Conservation (phyloP, 2,888 invertebrate genomes). For the Cheilosia vernalis region DNA sequence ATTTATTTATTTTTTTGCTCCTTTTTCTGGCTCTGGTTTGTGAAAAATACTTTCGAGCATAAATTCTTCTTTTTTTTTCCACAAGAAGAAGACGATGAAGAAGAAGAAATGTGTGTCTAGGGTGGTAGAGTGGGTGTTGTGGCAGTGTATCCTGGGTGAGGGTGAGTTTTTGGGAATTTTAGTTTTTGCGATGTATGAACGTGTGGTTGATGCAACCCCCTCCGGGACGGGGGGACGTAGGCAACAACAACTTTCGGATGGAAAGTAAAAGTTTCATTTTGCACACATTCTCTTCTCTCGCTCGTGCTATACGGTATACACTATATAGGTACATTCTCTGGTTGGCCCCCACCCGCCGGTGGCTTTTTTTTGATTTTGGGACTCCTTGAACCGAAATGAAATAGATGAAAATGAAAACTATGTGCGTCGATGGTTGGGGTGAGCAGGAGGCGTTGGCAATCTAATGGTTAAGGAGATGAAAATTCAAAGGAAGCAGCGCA, state of each 20-base stretch:
- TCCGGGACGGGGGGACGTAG: slow-evolving; percentile 15
- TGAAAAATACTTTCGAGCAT: slow-evolving; percentile 74
- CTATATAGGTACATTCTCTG: slow-evolving; percentile 2
- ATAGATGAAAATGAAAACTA: slow-evolving; percentile 75
- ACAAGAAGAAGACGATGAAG: slow-evolving; percentile 47
- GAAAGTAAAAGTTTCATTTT: slow-evolving; percentile 75
- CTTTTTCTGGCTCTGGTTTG: slow-evolving; percentile 60
- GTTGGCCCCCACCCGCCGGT: background rate
- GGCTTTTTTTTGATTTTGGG: slow-evolving; percentile 69
- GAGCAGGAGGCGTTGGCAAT: slow-evolving; percentile 46
- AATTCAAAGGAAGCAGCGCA: slow-evolving; percentile 67
- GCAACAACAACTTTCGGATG: slow-evolving; percentile 60
- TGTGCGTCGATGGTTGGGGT: slow-evolving; percentile 46
- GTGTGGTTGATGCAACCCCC: slow-evolving; percentile 65
- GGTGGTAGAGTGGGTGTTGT: slow-evolving; percentile 33
- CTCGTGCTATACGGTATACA: slow-evolving; percentile 11
- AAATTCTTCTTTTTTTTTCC: slow-evolving; percentile 54
- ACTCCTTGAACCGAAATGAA: slow-evolving; percentile 73
- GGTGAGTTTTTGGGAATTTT: slow-evolving; percentile 67
- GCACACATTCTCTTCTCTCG: slow-evolving; percentile 60
- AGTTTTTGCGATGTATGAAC: slow-evolving; percentile 72
- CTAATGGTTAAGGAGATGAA: slow-evolving; percentile 68
- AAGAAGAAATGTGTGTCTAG: slow-evolving; percentile 58
- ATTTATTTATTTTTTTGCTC: slow-evolving; percentile 67
- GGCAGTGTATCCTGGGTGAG: slow-evolving; percentile 2